Conservation (phyloP, 92 coral and sea anemone genomes). For the Parazoanthus darwini region DNA sequence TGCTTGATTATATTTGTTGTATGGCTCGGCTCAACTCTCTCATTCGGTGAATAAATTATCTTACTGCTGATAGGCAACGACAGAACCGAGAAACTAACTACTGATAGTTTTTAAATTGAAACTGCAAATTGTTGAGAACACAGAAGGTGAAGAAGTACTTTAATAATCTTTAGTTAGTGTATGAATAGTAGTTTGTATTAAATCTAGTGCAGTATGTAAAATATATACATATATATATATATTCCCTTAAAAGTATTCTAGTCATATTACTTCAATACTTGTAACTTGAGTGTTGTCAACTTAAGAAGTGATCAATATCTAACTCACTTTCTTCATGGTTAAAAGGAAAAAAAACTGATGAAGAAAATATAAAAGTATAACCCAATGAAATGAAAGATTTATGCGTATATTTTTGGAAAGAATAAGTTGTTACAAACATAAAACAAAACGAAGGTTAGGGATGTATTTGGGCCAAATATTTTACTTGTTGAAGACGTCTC, state of each 20-base stretch:
- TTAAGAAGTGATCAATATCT: neutral
- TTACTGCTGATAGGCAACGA: neutral
- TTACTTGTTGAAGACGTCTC: neutral
- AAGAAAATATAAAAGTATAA: neutral
- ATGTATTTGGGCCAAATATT: neutral
- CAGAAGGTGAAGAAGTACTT: slow-evolving; percentile 2
- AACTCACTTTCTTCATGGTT: neutral
- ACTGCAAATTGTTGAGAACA: neutral
- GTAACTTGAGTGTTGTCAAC: neutral
- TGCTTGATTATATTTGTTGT: neutral
- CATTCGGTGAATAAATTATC: neutral
- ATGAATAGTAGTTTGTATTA: neutral
- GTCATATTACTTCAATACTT: neutral
- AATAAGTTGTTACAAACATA: neutral
- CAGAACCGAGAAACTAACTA: neutral
- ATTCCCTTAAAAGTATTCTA: neutral
- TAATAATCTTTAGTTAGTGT: neutral
- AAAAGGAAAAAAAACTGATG: neutral
- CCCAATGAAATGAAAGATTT: slow-evolving; percentile 40
- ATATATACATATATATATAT: neutral
- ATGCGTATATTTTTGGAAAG: slow-evolving; percentile 25
- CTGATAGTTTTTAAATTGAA: neutral
- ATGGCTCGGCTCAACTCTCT: neutral
- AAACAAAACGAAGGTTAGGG: neutral
- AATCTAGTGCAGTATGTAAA: neutral